Evolutionary conservation across 2,888 invertebrate genomes (phyloP), one percentile per base, ranked within the genome.

Genomic region (Bursaphelenchus okinawaensis): DNA sequence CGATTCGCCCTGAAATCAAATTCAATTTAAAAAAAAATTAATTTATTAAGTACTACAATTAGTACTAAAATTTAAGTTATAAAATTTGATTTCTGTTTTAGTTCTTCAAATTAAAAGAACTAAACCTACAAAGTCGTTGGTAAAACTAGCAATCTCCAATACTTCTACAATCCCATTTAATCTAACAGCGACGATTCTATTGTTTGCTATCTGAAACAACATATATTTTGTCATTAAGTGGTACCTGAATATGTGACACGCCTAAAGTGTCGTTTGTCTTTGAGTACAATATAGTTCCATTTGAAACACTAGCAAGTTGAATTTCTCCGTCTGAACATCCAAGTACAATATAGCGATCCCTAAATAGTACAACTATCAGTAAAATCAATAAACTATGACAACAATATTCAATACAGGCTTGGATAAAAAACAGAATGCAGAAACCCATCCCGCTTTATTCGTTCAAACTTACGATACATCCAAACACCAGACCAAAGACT

Each of bases 261-360:
- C 75, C 75, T 22, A 65, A 51, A 0, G 63, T 23, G 7, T 40
- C 16, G 29, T 16, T 26, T 7, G 23, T 20, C 22, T 54, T 23
- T 23, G 40, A 52, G 16, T 51, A 29, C 22, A 54, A 16, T n/a
- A 69, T 26, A 7, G 16, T 9, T 4, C 22, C 52, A 27, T 24
- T 20, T 20, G 19, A 24, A 27, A 24, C 19, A 52, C 31, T 27
- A 12, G 67, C 73, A 12, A 79, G 67, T 64, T 78, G 75, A n/a
- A 78, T 60, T 19, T 68, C 65, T n/a, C 79, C 79, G 55, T 79
- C 75, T 6, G 75, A 68, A 28, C 76, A 79, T 24, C 79, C 79
- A 4, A 78, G 24, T 0, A 68, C 62, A 4, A 73, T 57, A 6
- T 73, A 65, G 16, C 65, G 67, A 7, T 68, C 31, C 16, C 77